These are phyloP conservation scores for Nycticebus coucang DNA, from an alignment of 2,113 vertebrate species.

Conservation along the genomic window DNA sequence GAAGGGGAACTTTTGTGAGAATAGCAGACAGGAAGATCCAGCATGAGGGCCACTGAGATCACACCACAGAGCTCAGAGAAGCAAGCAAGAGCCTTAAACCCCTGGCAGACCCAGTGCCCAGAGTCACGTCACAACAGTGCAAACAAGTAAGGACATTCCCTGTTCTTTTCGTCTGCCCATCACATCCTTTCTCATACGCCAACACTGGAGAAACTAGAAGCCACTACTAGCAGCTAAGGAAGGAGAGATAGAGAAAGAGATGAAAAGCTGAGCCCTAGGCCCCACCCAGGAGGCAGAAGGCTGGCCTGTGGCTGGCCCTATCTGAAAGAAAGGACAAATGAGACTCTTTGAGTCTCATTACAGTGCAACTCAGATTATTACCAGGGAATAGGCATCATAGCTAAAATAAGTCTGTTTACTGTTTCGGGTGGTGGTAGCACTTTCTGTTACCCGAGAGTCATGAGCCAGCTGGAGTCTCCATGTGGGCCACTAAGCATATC, in stretches of 20 bases:
- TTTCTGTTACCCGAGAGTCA: neutral
- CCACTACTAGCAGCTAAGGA: neutral
- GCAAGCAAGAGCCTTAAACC: neutral
- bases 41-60: neutral
- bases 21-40: neutral
- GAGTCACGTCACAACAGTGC: neutral
- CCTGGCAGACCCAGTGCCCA: neutral
- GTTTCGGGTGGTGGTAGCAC: neutral
- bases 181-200: neutral
- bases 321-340: neutral
- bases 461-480: neutral
- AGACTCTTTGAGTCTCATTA: neutral
- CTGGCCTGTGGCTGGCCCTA: neutral
- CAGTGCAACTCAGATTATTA: neutral
- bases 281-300: neutral
- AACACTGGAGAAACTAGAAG: neutral
- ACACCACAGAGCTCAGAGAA: neutral
- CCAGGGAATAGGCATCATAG: neutral
- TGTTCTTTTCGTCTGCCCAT: neutral
- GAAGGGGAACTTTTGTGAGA: neutral
- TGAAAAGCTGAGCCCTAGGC: neutral
- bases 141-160: neutral
- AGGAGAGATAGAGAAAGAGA: neutral
- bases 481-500: neutral
- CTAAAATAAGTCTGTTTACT: neutral